These are phyloP conservation scores for Mastomys natalensis DNA, from an alignment of 2,113 vertebrate genomes.

Conservation along the genomic window DNA sequence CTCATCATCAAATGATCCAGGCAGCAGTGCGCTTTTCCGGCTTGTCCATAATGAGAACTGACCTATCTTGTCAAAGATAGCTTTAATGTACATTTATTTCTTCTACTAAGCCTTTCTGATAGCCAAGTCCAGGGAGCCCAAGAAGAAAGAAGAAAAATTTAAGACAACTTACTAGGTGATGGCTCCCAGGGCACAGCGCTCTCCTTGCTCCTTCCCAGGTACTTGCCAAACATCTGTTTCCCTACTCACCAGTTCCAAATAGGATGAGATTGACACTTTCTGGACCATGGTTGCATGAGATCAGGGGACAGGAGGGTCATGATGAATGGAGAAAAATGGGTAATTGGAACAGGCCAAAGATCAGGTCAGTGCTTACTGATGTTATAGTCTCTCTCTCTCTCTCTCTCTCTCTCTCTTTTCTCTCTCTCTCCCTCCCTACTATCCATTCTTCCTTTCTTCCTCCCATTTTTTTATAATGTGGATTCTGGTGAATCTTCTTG, in stretches of 20 bases:
- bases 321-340: not conserved
- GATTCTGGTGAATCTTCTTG: not conserved
- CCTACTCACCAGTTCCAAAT: not conserved
- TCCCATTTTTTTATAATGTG: not conserved
- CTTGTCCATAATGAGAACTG: not conserved
- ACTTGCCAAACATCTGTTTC: not conserved
- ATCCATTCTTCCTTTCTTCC: too few species aligned
- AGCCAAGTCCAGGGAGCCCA: not conserved
- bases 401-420: not conserved
- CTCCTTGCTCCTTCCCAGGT: not conserved
- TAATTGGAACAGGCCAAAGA: not conserved
- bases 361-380: not conserved
- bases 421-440: fast-evolving
- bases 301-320: not conserved
- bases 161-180: not conserved
- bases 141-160: not conserved
- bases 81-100: not conserved
- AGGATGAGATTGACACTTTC: not conserved
- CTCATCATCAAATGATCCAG: not conserved
- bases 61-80: not conserved
- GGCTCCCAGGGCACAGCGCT: not conserved
- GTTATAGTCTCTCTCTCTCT: not conserved
- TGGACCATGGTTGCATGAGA: not conserved
- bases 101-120: not conserved
- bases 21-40: not conserved